Conservation (phyloP, 1,140 invertebrate species). For the Lordiphosa collinella region DNA sequence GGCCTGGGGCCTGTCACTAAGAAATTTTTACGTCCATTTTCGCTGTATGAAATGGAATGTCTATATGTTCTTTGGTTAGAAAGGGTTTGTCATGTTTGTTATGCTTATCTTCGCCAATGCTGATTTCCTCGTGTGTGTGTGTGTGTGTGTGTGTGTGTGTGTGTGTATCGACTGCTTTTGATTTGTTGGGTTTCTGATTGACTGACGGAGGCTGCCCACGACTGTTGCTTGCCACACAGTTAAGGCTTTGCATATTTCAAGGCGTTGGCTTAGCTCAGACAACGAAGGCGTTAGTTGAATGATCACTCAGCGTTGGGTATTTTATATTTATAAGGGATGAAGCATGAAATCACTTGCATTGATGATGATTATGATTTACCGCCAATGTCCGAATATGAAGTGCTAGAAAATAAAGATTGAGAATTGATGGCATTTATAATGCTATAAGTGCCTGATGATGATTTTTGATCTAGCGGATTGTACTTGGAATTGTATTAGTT, state of each 20-base stretch:
- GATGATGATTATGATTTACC: constrained; percentile 11
- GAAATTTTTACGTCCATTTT: too few relatives aligned
- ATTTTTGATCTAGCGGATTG: too few relatives aligned
- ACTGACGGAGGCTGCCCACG: constrained; percentile 21
- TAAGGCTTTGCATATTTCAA: constrained; percentile 28
- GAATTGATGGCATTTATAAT: too few relatives aligned
- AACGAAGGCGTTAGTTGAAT: constrained; percentile 25
- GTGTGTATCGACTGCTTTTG: constrained; percentile 35
- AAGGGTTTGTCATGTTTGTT: constrained; percentile 6
- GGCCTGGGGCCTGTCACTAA: too few relatives aligned
- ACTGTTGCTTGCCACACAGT: constrained; percentile 28
- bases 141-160: too few relatives aligned
- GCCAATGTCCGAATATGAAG: background rate
- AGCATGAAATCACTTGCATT: constrained; percentile 9
- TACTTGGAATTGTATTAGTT: too few relatives aligned
- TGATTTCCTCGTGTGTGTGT: background rate
- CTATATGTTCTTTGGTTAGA: too few relatives aligned
- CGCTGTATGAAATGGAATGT: too few relatives aligned
- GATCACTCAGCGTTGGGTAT: constrained; percentile 2
- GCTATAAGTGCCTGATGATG: too few relatives aligned
- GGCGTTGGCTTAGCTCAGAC: constrained; percentile 20
- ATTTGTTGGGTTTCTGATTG: constrained; percentile 41
- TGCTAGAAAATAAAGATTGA: too few relatives aligned
- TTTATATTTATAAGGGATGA: background rate
- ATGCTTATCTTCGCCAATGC: constrained; percentile 7